Evolutionary conservation across 2,797 vertebrate species (phyloP), one percentile per base, ranked within the genome.

Genomic region (Cheirogaleus major): DNA sequence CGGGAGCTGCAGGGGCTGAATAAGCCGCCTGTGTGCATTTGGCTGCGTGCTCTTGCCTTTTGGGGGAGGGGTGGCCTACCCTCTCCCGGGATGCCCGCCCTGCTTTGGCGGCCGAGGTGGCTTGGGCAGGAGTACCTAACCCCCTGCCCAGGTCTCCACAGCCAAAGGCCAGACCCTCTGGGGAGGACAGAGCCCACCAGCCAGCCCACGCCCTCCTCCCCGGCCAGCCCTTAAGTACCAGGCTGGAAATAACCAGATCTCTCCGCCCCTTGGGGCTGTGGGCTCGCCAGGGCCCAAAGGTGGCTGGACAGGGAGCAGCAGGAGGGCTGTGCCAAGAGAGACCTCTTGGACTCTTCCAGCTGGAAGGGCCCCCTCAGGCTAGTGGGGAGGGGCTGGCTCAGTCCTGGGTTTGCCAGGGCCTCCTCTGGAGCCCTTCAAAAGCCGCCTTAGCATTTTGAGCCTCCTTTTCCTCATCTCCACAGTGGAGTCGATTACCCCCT

Each of bases 1-100:
- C 97, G 96, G 96, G 96, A 98, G 95, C 97, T 97, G 92, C 95
- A 98, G 95, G 98, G 85, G 73, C 87, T 98, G 98, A 98, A 98
- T 97, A 96, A 92, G 89, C 63, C 87, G 96, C 97, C 97, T 98
- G 97, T 98, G 63, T 93, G 72, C 9, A 1, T 45, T 93, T 96
- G 94, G 89, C 94, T 87, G 55, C 41, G 32, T 95, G 94, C 94
- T 83, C 96, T 98, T 97, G 96, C 96, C 86, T 84, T 94, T 98
- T 92, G 18, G 73, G 98, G 97, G 95, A 95, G 97, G 96, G 96
- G 89, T 96, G 89, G 97, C 96, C 97, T 95, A 92, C 96, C 92
- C 92, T 98, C 97, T 83, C 96, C 93, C 83, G 65, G 90, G 73
- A 92, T 6, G 27, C 8, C 9, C 0, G 35, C 89, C 83, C 41